phyloP scores from a whole-genome alignment of 2,888 invertebrate genomes.

The Rhabditoides inermis region DNA sequence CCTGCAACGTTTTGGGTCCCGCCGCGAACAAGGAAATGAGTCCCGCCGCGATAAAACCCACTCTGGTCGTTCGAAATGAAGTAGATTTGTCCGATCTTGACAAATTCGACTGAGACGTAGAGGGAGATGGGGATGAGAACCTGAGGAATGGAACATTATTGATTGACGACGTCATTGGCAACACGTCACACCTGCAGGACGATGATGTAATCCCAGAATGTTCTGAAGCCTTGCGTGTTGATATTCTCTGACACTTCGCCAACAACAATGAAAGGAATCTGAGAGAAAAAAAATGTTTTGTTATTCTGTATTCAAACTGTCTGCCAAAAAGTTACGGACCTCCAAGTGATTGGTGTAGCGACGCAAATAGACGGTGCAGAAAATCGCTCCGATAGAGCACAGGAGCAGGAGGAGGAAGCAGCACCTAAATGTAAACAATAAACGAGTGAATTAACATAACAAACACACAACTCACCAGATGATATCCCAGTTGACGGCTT shows the following conservation, averaged over 20 bases:
- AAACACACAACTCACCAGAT: slow-evolving; percentile 24
- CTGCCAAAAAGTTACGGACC: too few relatives aligned
- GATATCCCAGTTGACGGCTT: slow-evolving; percentile 58
- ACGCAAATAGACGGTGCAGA: slow-evolving; percentile 37
- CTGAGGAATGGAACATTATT: slow-evolving; percentile 54
- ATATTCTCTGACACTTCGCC: slow-evolving; percentile 45
- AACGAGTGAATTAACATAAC: slow-evolving; percentile 6
- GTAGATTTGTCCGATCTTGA: slow-evolving; percentile 86
- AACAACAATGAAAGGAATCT: background rate
- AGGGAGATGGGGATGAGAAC: slow-evolving; percentile 92
- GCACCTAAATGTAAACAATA: slow-evolving; percentile 25
- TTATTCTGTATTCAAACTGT: too few relatives aligned
- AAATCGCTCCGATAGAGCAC: slow-evolving; percentile 80
- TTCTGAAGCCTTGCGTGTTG: slow-evolving; percentile 66
- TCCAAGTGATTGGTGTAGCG: slow-evolving; percentile 14
- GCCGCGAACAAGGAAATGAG: too few relatives aligned
- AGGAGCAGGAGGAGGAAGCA: slow-evolving; percentile 78
- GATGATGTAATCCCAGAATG: slow-evolving; percentile 91
- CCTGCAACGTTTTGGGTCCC: slow-evolving; percentile 68
- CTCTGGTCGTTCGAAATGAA: slow-evolving; percentile 66
- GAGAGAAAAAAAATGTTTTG: background rate
- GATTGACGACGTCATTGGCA: background rate
- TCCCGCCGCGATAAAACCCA: background rate
- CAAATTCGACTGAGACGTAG: slow-evolving; percentile 90
- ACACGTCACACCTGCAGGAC: slow-evolving; percentile 69